Evolutionary conservation across 2,113 vertebrate species (phyloP), one percentile per base, ranked within the genome.

Genomic region (Erinaceus europaeus): DNA sequence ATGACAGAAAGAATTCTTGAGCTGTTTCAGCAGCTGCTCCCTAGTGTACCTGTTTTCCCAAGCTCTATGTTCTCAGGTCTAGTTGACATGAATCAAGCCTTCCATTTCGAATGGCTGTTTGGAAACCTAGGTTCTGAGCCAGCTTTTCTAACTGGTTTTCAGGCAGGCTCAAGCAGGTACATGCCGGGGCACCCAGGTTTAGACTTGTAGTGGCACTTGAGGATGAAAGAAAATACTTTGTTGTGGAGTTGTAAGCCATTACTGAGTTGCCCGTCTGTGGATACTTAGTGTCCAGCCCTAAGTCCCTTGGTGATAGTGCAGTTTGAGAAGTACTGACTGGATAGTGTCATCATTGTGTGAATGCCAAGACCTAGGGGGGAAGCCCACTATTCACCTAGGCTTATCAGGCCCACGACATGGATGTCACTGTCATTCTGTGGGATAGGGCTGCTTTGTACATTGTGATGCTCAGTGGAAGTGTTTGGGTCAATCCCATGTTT

Each of bases 1-100:
- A 20, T 86, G 29, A 71, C 81, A 9, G 42, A 79, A 82, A 92
- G 71, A 89, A 75, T 89, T 72, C 50, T 86, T 84, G 81, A 57
- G 34, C 86, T 85, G 72, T 87, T 53, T 85, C 76, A 91, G 55
- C 90, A 80, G 52, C 64, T 67, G 67, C 40, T 75, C 75, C 42
- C 67, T 88, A 50, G 42, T 50, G 65, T 68, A 81, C 48, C 67
- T 91, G 29, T 75, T 93, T 84, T 86, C 32, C 29, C 57, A 85
- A 46, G 73, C 21, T 83, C 62, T 59, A 4, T 50, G 71, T 65
- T 89, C 53, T 36, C 27, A 53, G 5, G 42, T n/a, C n/a, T n/a
- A n/a, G n/a, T n/a, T n/a, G n/a, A n/a, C n/a, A n/a, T n/a, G n/a
- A n/a, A n/a, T n/a, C n/a, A n/a, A n/a, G n/a, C n/a, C 73, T 79